Evolutionary conservation across 2,113 vertebrate species (phyloP).

Genomic region (Malurus cyaneus): DNA sequence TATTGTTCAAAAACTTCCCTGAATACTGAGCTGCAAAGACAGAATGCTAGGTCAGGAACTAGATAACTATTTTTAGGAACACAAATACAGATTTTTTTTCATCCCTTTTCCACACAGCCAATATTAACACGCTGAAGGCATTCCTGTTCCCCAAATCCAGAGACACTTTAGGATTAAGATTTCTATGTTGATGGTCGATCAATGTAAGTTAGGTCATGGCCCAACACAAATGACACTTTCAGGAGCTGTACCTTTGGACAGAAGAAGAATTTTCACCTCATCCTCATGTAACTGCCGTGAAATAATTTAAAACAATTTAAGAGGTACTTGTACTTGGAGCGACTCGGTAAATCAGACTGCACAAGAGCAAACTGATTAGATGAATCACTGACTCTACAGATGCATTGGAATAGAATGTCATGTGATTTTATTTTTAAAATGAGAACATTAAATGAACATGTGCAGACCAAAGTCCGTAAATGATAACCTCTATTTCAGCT

Average conservation of each 20-base stretch:
- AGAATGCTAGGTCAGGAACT: background rate
- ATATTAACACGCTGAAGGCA: background rate
- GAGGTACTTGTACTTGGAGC: background rate
- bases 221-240: background rate
- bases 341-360: background rate
- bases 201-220: background rate
- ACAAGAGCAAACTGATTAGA: constrained; percentile 43
- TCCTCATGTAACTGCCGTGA: background rate
- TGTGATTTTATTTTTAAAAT: constrained; percentile 51
- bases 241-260: background rate
- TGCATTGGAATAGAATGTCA: constrained; percentile 25
- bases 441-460: background rate
- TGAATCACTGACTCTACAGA: constrained; percentile 31
- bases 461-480: background rate
- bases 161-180: background rate
- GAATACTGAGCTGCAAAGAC: accelerated
- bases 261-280: background rate
- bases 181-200: background rate
- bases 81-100: background rate
- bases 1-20: background rate
- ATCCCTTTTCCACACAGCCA: background rate
- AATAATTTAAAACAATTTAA: background rate
- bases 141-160: background rate
- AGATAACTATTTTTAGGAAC: background rate
- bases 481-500: background rate